These are phyloP conservation scores for Mesaphorura yosii DNA, from an alignment of 1,140 invertebrate species.

Conservation along the genomic window DNA sequence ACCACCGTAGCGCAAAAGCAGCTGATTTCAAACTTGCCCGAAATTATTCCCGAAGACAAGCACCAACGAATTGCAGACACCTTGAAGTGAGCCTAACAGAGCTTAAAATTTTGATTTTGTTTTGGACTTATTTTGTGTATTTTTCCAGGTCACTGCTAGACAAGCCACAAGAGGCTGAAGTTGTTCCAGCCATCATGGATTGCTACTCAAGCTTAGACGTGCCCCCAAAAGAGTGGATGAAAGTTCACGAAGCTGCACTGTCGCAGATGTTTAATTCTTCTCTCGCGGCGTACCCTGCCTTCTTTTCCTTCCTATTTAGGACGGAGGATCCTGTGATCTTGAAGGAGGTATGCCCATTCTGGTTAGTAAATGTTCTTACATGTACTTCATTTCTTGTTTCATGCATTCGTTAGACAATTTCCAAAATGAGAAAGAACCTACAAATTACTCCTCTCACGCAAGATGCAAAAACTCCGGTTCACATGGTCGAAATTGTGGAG, in stretches of 20 bases:
- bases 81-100: slow-evolving; percentile 12
- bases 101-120: neutral
- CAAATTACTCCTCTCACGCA: neutral
- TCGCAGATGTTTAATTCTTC: slow-evolving; percentile 18
- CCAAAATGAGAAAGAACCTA: slow-evolving; percentile 21
- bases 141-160: slow-evolving; percentile 11
- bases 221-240: slow-evolving; percentile 1
- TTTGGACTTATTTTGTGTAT: neutral
- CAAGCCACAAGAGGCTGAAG: neutral
- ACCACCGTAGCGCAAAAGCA: slow-evolving; percentile 8
- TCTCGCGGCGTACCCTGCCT: slow-evolving; percentile 19
- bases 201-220: slow-evolving; percentile 25
- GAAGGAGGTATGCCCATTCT: slow-evolving; percentile 3
- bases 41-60: slow-evolving; percentile 13
- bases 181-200: slow-evolving; percentile 18
- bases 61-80: slow-evolving; percentile 16
- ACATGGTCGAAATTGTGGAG: neutral
- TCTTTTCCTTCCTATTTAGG: slow-evolving; percentile 19
- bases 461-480: neutral
- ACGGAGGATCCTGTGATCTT: slow-evolving; percentile 6
- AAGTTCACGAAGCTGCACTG: slow-evolving; percentile 13
- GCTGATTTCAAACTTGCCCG: slow-evolving; percentile 17
- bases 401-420: slow-evolving; percentile 13
- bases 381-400: neutral
- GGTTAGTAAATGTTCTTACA: neutral